Conservation (phyloP, 2,888 invertebrate genomes). For the Notodonta dromedarius region DNA sequence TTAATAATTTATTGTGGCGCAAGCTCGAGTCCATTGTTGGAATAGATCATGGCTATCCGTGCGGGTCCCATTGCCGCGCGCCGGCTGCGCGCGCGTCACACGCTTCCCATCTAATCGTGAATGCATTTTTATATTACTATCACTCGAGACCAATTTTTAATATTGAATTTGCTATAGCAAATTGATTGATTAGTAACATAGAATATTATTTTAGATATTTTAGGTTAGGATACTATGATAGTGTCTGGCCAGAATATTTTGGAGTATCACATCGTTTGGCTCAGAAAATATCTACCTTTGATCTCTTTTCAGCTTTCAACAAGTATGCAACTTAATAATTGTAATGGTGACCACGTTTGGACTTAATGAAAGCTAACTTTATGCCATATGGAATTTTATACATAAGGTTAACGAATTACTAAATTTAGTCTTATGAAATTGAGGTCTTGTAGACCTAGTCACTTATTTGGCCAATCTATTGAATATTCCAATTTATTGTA, state of each 20-base stretch:
- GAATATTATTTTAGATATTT: conserved; percentile 82
- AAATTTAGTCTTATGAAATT: conserved; percentile 82
- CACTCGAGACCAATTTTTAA: conserved; percentile 82
- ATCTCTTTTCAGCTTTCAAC: conserved; percentile 84
- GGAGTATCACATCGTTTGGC: conserved; percentile 84
- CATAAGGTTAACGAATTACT: conserved; percentile 85
- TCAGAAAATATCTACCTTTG: conserved; percentile 83
- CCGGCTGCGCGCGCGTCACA: conserved; percentile 46
- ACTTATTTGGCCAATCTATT: conserved; percentile 83
- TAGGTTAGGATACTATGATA: conserved; percentile 84
- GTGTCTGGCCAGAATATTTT: conserved; percentile 84
- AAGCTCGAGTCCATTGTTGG: conserved; percentile 79
- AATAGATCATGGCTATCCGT: conserved; percentile 83
- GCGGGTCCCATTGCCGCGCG: conserved; percentile 49
- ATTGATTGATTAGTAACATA: conserved; percentile 78
- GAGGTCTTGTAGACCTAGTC: conserved; percentile 82
- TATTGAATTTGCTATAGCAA: conserved; percentile 80
- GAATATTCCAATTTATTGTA: conserved; percentile 84
- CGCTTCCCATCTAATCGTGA: conserved; percentile 71
- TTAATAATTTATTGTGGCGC: conserved; percentile 83
- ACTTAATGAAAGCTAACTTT: conserved; percentile 84
- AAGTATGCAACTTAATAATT: conserved; percentile 82
- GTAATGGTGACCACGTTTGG: conserved; percentile 76
- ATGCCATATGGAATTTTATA: conserved; percentile 84
- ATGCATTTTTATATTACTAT: conserved; percentile 78